These are phyloP conservation scores for Rhyacichthys aspro DNA, from an alignment of 2,797 vertebrate species.

Conservation along the genomic window DNA sequence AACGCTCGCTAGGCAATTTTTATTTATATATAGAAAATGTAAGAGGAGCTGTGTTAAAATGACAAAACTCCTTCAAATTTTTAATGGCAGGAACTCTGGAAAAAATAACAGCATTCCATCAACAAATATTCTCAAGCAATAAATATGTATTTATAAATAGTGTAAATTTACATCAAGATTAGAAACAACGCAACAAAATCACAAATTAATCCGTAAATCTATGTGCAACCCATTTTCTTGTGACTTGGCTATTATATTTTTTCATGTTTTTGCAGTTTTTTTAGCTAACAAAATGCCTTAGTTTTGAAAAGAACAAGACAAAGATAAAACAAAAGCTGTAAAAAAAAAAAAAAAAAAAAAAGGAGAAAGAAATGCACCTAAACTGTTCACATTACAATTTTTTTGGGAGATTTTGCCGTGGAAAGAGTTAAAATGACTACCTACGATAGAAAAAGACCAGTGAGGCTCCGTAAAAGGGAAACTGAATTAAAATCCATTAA, in stretches of 20 bases:
- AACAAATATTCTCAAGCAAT: constrained; percentile 99
- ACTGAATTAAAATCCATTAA: constrained; percentile 73
- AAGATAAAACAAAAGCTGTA: constrained; percentile 86
- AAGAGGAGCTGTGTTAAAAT: constrained; percentile 99
- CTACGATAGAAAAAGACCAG: constrained; percentile 93
- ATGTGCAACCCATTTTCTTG: constrained; percentile 99
- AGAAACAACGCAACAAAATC: constrained; percentile 92
- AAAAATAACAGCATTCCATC: constrained; percentile 99
- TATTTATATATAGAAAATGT: constrained; percentile 99
- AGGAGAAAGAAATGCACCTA: constrained; percentile 73
- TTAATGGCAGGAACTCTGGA: constrained; percentile 99
- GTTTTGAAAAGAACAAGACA: constrained; percentile 84
- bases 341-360: constrained; percentile 73
- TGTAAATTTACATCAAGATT: constrained; percentile 99
- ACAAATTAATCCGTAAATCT: constrained; percentile 98
- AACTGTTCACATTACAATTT: constrained; percentile 92
- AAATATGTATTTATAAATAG: constrained; percentile 99
- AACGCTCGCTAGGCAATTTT: constrained; percentile 98
- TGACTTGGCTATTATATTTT: constrained; percentile 87
- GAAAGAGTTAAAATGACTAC: constrained; percentile 93
- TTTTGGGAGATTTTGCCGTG: constrained; percentile 78
- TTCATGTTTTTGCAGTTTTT: constrained; percentile 71
- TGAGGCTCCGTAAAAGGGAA: constrained; percentile 81
- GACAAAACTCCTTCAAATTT: constrained; percentile 99
- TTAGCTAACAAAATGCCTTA: constrained; percentile 86